Base-by-base conservation (phyloP, 1,140 invertebrate genomes). In the Tetramorium simillimum region DNA sequence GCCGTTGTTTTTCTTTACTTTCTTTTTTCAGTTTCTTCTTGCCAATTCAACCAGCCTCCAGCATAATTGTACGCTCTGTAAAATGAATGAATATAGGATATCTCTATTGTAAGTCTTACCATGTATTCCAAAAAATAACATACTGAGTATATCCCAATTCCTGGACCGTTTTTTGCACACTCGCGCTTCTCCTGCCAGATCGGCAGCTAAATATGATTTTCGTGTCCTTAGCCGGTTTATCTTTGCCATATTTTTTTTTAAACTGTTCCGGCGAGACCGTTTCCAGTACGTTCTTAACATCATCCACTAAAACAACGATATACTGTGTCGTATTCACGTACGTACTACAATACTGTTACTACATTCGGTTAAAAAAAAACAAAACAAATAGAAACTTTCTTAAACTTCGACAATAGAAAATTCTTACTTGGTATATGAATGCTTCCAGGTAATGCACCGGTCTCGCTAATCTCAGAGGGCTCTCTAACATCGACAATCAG, bases 351-450 rank as follows among this genome's bases (percentile, higher is more conserved):
- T 18, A 65, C 37, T 58, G 69, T 33, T 14, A 49, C 21, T n/a
- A 37, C 12, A 14, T 28, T 5, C 70, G 28, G 53, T 72, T 18
- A 40, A 58, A 76, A 90, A 33, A 87, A 85, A 40, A 58, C 73
- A 90, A 33, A 87, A 85, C 69, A 12, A 88, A 72, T 21, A 56
- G 14, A 9, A 82, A 84, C 28, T 73, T 33, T 77, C 46, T 21
- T 84, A 88, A 86, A 78, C 49, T 53, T 89, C 69, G n/a, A 43
- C 2, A 40, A 49, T 16, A 28, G 51, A 67, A 67, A 1, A 28
- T 65, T 93, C 93, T 94, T 96, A 96, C 97, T 96, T 89, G 97
- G 97, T 91, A 97, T 97, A 90, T 97, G 97, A 86, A 97, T 97
- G 89, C 96, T 97, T 21, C 96, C 95, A 53, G 97, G 97, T 73